Evolutionary conservation across 2,113 vertebrate species (phyloP).

Genomic region (Ailurus styani): DNA sequence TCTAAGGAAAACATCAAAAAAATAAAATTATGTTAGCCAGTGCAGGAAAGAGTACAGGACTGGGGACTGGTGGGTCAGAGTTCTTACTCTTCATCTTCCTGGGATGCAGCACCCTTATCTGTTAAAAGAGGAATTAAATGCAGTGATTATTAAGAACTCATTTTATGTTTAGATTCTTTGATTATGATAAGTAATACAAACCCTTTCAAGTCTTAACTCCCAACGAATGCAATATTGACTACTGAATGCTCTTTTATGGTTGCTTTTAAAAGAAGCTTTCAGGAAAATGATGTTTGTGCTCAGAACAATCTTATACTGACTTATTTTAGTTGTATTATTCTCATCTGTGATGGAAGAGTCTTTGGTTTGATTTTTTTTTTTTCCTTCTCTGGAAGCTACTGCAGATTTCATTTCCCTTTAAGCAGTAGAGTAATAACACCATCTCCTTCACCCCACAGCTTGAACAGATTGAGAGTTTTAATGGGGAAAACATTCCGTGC

Average conservation of each 20-base stretch:
- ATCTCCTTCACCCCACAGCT: neutral
- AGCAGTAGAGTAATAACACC: neutral
- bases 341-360: constrained; percentile 7
- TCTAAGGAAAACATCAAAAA: neutral
- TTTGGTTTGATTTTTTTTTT: neutral
- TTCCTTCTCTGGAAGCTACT: neutral
- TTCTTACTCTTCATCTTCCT: neutral
- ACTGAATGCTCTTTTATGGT: neutral
- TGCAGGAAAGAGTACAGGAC: neutral
- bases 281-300: neutral
- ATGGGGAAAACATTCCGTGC: neutral
- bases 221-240: neutral
- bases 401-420: constrained; percentile 44
- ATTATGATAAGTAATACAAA: neutral
- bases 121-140: neutral
- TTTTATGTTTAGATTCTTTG: neutral
- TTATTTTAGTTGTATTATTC: constrained; percentile 19
- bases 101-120: neutral
- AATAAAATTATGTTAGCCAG: neutral
- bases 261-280: constrained; percentile 18
- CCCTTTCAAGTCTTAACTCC: neutral
- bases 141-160: neutral
- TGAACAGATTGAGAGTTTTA: neutral
- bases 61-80: neutral
- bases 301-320: neutral